Percentiles rank a stretch among this genome's conserved stretches.
These are phyloP conservation scores for Chromis chromis DNA, from an alignment of 2,797 vertebrate genomes.

Conservation along the genomic window DNA sequence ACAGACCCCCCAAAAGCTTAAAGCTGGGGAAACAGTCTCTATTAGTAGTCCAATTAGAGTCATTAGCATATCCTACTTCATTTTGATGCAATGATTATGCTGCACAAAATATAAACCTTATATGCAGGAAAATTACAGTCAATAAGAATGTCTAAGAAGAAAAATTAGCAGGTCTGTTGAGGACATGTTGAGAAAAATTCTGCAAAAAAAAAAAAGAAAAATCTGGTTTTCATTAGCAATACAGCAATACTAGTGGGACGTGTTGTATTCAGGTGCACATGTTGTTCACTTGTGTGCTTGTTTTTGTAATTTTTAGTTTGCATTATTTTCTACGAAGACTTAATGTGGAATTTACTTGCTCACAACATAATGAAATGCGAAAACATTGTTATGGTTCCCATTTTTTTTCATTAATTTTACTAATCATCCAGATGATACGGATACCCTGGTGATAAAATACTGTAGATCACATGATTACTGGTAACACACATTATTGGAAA, in stretches of 20 bases:
- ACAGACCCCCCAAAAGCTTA: conserved; percentile 98
- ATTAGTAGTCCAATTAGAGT: conserved; percentile 99
- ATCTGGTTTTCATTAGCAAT: neutral
- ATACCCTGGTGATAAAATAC: too few species aligned
- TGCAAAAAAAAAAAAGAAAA: neutral
- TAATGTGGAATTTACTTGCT: neutral
- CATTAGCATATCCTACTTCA: conserved; percentile 99
- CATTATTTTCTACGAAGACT: neutral
- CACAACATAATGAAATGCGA: neutral
- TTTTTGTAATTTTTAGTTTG: neutral
- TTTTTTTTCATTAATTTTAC: too few species aligned
- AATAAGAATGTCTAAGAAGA: conserved; percentile 45
- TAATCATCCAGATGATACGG: too few species aligned
- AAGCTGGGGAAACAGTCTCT: conserved; percentile 99
- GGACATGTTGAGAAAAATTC: conserved; percentile 4
- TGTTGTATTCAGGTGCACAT: too few species aligned
- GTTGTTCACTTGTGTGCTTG: too few species aligned
- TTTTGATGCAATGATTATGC: conserved; percentile 92
- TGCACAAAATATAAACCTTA: conserved; percentile 80
- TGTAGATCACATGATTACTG: neutral
- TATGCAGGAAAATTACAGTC: conserved; percentile 72
- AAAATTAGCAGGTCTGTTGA: conserved; percentile 26
- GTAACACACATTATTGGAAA: neutral
- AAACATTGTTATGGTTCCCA: too few species aligned
- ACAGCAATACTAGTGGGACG: conserved; percentile 6